Evolutionary conservation across 2,797 vertebrate genomes (phyloP), one percentile per base, ranked within the genome.

Genomic region (Hapalemur alaotrensis): DNA sequence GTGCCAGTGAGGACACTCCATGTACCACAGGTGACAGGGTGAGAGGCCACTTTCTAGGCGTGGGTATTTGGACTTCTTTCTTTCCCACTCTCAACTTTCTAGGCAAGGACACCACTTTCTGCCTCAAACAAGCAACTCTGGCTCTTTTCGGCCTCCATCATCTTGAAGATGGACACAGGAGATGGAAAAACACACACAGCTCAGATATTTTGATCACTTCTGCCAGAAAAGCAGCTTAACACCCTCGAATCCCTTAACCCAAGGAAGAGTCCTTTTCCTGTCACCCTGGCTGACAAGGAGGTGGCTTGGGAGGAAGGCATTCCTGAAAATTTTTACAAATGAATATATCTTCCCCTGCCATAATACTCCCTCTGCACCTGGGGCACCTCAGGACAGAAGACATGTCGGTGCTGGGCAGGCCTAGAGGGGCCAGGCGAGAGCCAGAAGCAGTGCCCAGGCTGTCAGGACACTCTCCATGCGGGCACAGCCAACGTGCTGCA

Each of bases 381-480:
- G 48, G 46, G 11, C 30, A 57, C 69, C 17, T 8, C 1, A 12
- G 73, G 43, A 48, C 38, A 75, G 48, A 63, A 76, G 92, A 61
- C 1, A 18, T 35, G 35, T 3, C 52, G 65, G 38, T 65, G 63
- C 52, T 75, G 18, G 23, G 22, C 25, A 35, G 69, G 46, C 61
- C 61, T 52, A 10, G 30, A 89, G 48, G n/a, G 54, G 57, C 52
- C 23, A 48, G 41, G 48, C 0, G 0, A 79, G 65, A 61, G 46
- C 54, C 59, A 72, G 65, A 8, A 28, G 20, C 2, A 0, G 48
- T 25, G 54, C 52, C 54, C 18, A 17, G 67, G 35, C 46, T 0
- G 11, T 73, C 30, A 43, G 80, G 80, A 65, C 7, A 5, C 0
- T 3, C 46, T 41, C 41, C 0, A 0, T 14, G 52, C 46, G 38